These are phyloP conservation scores for Turritopsis dohrnii DNA, from an alignment of 30 jellyfish, hydroid and myxozoan genomes.

Conservation along the genomic window DNA sequence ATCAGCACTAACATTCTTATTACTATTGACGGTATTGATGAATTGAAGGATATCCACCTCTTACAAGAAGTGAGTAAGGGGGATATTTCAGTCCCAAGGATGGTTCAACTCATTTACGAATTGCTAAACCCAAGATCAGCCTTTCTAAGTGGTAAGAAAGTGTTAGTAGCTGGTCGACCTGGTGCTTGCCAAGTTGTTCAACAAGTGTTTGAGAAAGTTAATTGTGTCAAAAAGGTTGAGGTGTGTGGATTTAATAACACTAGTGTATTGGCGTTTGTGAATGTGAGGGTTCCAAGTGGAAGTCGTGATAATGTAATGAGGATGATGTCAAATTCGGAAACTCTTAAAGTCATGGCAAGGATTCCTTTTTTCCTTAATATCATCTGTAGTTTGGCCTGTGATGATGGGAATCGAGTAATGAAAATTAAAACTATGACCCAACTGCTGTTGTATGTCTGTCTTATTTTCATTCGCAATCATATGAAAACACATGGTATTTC, in stretches of 20 bases:
- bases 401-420: background rate
- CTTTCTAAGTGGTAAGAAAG: background rate
- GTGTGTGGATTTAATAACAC: background rate
- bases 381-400: background rate
- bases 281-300: background rate
- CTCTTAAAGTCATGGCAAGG: constrained; percentile 2
- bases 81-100: background rate
- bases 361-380: background rate
- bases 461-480: constrained; percentile 1
- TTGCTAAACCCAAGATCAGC: background rate
- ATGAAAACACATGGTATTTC: background rate
- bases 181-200: background rate
- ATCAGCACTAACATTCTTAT: background rate
- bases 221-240: background rate
- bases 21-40: constrained; percentile 20
- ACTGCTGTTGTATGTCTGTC: background rate
- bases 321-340: background rate
- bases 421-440: background rate
- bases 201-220: background rate
- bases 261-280: background rate
- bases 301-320: background rate
- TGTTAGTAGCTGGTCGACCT: constrained; percentile 2
- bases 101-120: background rate
- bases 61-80: background rate
- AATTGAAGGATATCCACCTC: background rate